These are phyloP conservation scores for Leptatherina wallacei DNA, from an alignment of 2,797 vertebrate species.

Conservation along the genomic window DNA sequence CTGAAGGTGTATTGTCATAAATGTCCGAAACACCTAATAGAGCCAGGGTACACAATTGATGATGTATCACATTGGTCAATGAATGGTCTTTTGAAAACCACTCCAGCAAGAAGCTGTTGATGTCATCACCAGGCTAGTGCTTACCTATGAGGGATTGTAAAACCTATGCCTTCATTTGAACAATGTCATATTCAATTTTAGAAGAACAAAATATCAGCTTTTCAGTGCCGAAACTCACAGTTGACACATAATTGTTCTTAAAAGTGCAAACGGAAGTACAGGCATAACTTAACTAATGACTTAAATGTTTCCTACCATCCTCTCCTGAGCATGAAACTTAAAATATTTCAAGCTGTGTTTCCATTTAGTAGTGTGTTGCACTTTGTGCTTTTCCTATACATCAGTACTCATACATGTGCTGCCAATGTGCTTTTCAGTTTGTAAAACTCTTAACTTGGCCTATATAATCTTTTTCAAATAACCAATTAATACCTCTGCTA, in stretches of 20 bases:
- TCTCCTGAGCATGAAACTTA: conserved; percentile 45
- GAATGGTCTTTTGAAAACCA: background rate
- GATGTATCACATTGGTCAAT: too few species aligned
- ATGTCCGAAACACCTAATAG: too few species aligned
- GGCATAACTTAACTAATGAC: too few species aligned
- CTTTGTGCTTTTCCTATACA: conserved; percentile 68
- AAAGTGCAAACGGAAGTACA: conserved; percentile 9
- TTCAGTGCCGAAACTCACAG: background rate
- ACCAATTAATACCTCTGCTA: conserved; percentile 84
- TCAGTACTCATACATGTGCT: conserved; percentile 75
- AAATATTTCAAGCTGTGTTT: conserved; percentile 71
- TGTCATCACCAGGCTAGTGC: background rate
- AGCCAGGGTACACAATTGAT: too few species aligned
- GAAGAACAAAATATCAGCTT: background rate
- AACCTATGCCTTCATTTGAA: background rate
- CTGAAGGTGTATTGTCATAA: too few species aligned
- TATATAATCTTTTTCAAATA: conserved; percentile 84
- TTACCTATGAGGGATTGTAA: background rate
- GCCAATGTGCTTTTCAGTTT: conserved; percentile 79
- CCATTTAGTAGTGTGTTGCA: conserved; percentile 60
- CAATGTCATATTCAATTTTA: background rate
- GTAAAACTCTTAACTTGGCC: conserved; percentile 78
- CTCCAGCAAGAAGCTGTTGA: background rate
- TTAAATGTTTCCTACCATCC: conserved; percentile 60
- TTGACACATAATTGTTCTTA: background rate